Conservation (phyloP, 2,113 vertebrate genomes). For the Passer montanus region DNA sequence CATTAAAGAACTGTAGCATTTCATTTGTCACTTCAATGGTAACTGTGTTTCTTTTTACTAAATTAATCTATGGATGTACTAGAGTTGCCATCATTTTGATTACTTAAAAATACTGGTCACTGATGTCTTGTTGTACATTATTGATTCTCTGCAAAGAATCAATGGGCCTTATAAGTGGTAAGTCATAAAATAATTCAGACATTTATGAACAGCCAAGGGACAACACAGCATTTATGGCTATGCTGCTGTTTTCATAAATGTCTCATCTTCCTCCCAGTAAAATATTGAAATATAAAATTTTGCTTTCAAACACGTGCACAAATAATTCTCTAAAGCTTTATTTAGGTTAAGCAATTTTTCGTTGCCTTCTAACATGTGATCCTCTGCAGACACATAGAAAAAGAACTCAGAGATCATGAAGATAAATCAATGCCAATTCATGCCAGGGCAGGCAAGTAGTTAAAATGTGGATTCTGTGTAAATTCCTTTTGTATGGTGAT, state of each 20-base stretch:
- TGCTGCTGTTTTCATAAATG: background rate
- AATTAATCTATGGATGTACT: background rate
- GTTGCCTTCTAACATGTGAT: conserved; percentile 12
- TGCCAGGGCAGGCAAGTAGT: conserved; percentile 22
- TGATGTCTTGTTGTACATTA: background rate
- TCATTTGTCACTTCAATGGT: background rate
- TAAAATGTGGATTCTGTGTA: conserved; percentile 6
- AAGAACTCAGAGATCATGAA: background rate
- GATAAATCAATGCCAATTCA: conserved; percentile 10
- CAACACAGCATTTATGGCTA: background rate
- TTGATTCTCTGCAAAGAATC: background rate
- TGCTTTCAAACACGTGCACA: background rate
- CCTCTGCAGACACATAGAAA: background rate
- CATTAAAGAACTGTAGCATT: background rate
- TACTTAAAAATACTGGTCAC: background rate
- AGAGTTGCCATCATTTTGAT: background rate
- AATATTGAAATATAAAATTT: background rate
- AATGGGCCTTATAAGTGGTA: background rate
- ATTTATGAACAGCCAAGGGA: background rate
- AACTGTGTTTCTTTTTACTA: background rate
- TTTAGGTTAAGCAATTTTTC: conserved; percentile 3
- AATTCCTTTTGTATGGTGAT: conserved; percentile 2
- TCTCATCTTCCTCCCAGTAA: background rate
- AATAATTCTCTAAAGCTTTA: background rate
- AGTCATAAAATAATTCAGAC: background rate